These are phyloP conservation scores for Zaprionus kolodkinae DNA, from an alignment of 1,140 invertebrate species.

Conservation along the genomic window DNA sequence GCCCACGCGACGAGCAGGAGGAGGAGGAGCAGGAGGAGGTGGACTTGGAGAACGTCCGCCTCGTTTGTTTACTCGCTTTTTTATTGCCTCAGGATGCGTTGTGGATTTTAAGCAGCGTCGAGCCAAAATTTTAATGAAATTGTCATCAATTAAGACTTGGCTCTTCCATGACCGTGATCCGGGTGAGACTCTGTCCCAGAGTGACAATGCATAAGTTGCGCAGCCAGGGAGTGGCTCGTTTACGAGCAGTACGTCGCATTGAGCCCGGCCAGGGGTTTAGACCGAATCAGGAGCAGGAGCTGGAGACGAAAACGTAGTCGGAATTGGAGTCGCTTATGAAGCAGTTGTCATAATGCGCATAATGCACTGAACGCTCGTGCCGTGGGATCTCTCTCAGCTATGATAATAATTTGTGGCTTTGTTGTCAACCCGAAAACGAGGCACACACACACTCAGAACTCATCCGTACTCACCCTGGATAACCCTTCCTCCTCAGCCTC, in stretches of 20 bases:
- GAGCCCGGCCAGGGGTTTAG: conserved; percentile 63
- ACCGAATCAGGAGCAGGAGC: background rate
- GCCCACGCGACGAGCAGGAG: background rate
- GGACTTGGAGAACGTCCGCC: too few relatives aligned
- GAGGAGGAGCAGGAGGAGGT: background rate
- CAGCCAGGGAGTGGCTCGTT: conserved; percentile 28
- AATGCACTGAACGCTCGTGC: conserved; percentile 60
- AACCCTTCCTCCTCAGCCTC: background rate
- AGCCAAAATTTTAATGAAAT: conserved; percentile 78
- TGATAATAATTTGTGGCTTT: conserved; percentile 83
- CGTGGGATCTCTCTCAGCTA: conserved; percentile 71
- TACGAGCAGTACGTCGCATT: conserved; percentile 67
- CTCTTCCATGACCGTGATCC: conserved; percentile 63
- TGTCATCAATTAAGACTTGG: conserved; percentile 82
- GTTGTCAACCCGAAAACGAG: conserved; percentile 8
- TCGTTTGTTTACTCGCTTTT: conserved; percentile 68
- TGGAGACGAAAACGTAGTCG: background rate
- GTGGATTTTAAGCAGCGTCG: conserved; percentile 60
- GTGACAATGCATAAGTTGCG: conserved; percentile 64
- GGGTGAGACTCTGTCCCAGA: background rate
- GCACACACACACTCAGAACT: background rate
- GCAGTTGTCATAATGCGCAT: conserved; percentile 58
- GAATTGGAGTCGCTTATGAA: background rate
- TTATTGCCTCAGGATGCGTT: conserved; percentile 62
- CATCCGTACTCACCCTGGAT: background rate